phyloP scores from a whole-genome alignment of 1,140 invertebrate species.

The Solenopsis invicta region DNA sequence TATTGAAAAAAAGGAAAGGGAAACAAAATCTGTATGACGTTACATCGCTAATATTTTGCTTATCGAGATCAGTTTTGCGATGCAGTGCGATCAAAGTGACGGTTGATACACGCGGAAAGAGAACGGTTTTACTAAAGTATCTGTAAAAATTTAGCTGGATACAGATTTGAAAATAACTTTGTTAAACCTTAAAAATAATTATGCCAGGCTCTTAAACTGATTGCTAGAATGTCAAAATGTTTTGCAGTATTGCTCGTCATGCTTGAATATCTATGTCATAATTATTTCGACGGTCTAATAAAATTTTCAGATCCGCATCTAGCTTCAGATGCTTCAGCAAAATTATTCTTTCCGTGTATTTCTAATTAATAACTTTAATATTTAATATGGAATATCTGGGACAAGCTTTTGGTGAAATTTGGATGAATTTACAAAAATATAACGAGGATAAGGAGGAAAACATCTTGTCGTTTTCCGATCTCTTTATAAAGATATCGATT shows the following conservation, averaged over 20 bases:
- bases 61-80: not conserved
- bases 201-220: no score
- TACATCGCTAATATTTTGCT: not conserved
- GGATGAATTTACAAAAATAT: conserved; percentile 2
- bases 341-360: not conserved
- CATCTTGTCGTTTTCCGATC: not conserved
- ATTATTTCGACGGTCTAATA: no score
- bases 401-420: not conserved
- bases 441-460: not conserved
- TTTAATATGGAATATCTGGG: not conserved
- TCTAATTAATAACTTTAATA: not conserved
- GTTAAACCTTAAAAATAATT: no score
- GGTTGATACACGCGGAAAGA: not conserved
- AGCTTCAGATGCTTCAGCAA: no score
- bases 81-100: not conserved
- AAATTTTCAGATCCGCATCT: no score
- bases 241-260: no score
- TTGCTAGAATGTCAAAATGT: no score
- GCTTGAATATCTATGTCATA: no score
- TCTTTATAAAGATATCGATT: conserved; percentile 37
- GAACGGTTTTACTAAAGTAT: no score
- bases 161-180: no score
- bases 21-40: not conserved
- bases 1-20: not conserved
- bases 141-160: no score